Percentiles rank a stretch among this genome's conserved stretches.
These are phyloP conservation scores for Eretmocerus hayati DNA, from an alignment of 2,888 invertebrate genomes.

Conservation along the genomic window DNA sequence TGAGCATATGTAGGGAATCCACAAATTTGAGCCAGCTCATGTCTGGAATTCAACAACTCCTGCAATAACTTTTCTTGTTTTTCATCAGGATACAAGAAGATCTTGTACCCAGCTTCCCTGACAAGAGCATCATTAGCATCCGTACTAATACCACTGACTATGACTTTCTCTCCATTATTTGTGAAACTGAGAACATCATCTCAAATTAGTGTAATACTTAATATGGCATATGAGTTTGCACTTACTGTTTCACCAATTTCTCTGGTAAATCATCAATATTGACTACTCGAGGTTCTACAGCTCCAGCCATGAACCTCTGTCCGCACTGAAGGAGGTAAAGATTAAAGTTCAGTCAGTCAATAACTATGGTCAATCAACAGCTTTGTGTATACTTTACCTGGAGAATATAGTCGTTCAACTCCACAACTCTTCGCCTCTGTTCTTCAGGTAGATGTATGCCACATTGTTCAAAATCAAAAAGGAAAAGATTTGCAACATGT, in stretches of 20 bases:
- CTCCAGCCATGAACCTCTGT: slow-evolving; percentile 74
- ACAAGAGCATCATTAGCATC: slow-evolving; percentile 73
- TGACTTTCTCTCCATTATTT: slow-evolving; percentile 63
- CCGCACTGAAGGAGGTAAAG: slow-evolving; percentile 50
- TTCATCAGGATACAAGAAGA: slow-evolving; percentile 73
- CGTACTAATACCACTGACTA: slow-evolving; percentile 75
- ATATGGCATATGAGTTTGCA: slow-evolving; percentile 23
- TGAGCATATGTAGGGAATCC: slow-evolving; percentile 87
- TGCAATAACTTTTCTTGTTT: slow-evolving; percentile 69
- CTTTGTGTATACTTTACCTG: slow-evolving; percentile 43
- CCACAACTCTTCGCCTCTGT: slow-evolving; percentile 68
- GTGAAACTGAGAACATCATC: slow-evolving; percentile 48
- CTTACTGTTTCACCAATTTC: slow-evolving; percentile 67
- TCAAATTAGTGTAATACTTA: not conserved
- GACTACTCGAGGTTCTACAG: slow-evolving; percentile 63
- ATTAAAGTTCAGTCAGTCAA: slow-evolving; percentile 1
- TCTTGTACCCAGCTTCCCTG: slow-evolving; percentile 81
- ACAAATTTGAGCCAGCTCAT: slow-evolving; percentile 76
- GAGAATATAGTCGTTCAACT: slow-evolving; percentile 78
- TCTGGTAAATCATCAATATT: slow-evolving; percentile 62
- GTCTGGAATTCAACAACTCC: slow-evolving; percentile 65
- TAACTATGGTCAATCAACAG: too few species aligned
- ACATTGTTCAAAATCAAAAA: slow-evolving; percentile 96
- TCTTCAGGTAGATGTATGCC: slow-evolving; percentile 86
- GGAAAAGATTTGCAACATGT: slow-evolving; percentile 80